Base-by-base conservation (phyloP, 2,888 invertebrate genomes). In the Conistra vaccinii region DNA sequence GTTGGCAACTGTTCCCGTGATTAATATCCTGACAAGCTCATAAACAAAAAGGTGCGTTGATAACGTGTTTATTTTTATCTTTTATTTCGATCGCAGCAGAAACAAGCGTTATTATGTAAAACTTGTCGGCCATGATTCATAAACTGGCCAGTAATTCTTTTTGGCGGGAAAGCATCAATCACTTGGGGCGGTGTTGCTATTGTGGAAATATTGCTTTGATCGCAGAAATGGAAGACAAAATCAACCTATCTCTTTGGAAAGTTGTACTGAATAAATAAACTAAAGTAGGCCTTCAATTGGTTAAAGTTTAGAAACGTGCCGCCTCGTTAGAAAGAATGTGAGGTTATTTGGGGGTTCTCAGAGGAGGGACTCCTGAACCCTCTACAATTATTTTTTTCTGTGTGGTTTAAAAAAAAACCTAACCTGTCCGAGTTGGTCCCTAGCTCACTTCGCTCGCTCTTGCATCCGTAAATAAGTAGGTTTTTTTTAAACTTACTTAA, bases 161-260 rank as follows among this genome's bases (percentile, higher is more conserved):
- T 86, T 80, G 89, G 87, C 87, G 85, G 81, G 71, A 84, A 83
- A 80, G 84, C 91, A 90, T 92, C 89, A 91, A 91, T 92, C 92
- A 91, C 88, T 84, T 67, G 76, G 62, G 14, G 20, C 23, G 20
- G 74, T 80, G 81, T 83, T 83, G 83, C 85, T 51, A 78, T 53
- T 17, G 70, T 63, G 7, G 23, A 77, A 70, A 80, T 62, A 26
- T 14, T 80, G 5, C 69, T 58, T 58, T 32, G 42, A 45, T 58
- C 0, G 12, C 0, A 53, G 71, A 71, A 73, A 17, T 60, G 1
- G 3, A 42, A 26, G 6, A 5, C 32, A 23, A 61, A 20, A 0
- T 7, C 5, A 1, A 48, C 5, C 4, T 14, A 29, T 26, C 26
- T 23, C 7, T 67, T 76, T 29, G 6, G 12, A 39, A 53, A 55